Percentiles rank a stretch among this genome's conserved stretches.
phyloP scores from a whole-genome alignment of 1,140 invertebrate genomes.

The Episyrphus balteatus region DNA sequence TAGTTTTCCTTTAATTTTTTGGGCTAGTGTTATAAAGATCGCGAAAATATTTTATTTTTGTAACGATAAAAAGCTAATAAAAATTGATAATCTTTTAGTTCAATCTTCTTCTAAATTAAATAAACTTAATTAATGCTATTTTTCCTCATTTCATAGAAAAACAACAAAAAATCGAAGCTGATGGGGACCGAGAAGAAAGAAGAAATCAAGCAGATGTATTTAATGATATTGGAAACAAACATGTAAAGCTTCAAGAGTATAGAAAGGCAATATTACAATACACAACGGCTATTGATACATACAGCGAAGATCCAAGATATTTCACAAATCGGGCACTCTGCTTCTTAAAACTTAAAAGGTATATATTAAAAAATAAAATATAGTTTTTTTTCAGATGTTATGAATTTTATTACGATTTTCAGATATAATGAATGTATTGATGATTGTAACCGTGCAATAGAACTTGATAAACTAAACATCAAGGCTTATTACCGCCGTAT shows the following conservation, averaged over 20 bases:
- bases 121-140: too few species aligned
- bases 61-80: too few species aligned
- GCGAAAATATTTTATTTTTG: too few species aligned
- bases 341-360: slow-evolving; percentile 74
- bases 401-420: background rate
- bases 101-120: too few species aligned
- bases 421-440: slow-evolving; percentile 25
- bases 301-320: slow-evolving; percentile 68
- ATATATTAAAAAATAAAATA: slow-evolving; percentile 7
- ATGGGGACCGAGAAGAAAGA: slow-evolving; percentile 19
- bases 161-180: too few species aligned
- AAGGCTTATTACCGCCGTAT: slow-evolving; percentile 35
- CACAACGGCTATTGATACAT: slow-evolving; percentile 61
- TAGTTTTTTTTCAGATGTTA: background rate
- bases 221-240: slow-evolving; percentile 64
- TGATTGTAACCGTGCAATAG: slow-evolving; percentile 27
- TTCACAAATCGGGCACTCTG: slow-evolving; percentile 83
- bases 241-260: slow-evolving; percentile 68
- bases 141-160: too few species aligned
- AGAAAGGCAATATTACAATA: slow-evolving; percentile 70
- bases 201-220: slow-evolving; percentile 35
- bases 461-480: slow-evolving; percentile 20
- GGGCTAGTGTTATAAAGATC: too few species aligned
- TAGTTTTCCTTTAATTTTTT: too few species aligned
- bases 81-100: too few species aligned